Evolutionary conservation across 2,797 vertebrate genomes (phyloP), one percentile per base, ranked within the genome.

Genomic region (Eleutherodactylus coqui): DNA sequence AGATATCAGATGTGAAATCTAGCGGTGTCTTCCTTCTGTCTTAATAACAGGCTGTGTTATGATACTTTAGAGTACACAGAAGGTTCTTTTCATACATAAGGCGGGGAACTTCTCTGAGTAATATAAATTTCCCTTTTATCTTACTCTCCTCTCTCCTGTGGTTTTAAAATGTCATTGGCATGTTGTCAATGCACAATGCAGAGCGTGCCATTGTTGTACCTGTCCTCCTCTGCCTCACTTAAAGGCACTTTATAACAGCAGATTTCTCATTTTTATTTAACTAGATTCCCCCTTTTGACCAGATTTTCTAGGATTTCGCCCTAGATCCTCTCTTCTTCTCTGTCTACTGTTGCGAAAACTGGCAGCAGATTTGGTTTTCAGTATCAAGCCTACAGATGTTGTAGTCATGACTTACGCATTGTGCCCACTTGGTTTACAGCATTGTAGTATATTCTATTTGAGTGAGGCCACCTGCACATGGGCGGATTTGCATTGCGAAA

Each of bases 61-160:
- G 32, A 83, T 34, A 41, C 8, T 79, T 76, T 76, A 38, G 47
- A 45, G 70, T 69, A 80, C 27, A 86, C 29, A 75, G 47, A 80
- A 75, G 82, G 83, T 87, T 87, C 82, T 84, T 87, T 82, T 83
- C 79, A 84, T 38, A 67, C 34, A 73, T 43, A 67, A 84, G 86
- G 86, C 69, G 86, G 86, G 86, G 86, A 87, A 87, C 76, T 87
- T 87, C 67, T 87, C 75, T 87, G 86, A 87, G 82, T 87, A 87
- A 87, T 87, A 45, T 84, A 87, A 87, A 84, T 84, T 87, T 78
- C 86, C 86, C 86, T 87, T 87, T 87, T 75, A 87, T 87, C 82
- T 84, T 78, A 51, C 86, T 84, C 82, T 79, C 62, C 5, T 17
- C 41, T 78, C 60, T 72, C 81, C 45, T 87, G 86, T 87, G 86